phyloP scores from a whole-genome alignment of 2,113 vertebrate genomes.

The Albula glossodonta region DNA sequence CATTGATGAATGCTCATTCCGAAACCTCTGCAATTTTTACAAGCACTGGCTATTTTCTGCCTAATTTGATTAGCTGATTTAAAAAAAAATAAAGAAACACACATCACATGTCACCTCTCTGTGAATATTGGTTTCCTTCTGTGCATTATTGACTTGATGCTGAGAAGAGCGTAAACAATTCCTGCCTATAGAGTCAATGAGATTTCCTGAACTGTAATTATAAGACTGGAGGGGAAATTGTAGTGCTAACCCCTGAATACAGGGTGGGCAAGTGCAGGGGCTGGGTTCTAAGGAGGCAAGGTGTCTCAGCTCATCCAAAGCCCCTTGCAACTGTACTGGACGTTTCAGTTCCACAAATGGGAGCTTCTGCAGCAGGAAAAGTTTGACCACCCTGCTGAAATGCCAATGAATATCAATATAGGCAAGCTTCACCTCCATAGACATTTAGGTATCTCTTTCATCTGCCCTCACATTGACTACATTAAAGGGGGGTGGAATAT shows the following conservation, averaged over 20 bases:
- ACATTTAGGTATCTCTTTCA: conserved; percentile 2
- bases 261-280: conserved; percentile 10
- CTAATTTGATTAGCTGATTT: conserved; percentile 55
- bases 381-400: neutral
- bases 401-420: neutral
- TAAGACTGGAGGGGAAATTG: conserved; percentile 19
- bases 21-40: conserved; percentile 68
- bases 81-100: neutral
- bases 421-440: neutral
- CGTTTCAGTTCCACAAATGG: neutral
- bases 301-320: conserved; percentile 1
- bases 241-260: conserved; percentile 31
- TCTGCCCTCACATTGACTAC: conserved; percentile 28
- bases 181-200: conserved; percentile 36
- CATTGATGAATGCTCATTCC: conserved; percentile 74
- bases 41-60: conserved; percentile 60
- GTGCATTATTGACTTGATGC: conserved; percentile 35
- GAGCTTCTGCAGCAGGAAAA: neutral
- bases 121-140: conserved; percentile 45
- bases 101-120: conserved; percentile 34
- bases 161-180: conserved; percentile 50
- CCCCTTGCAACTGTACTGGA: neutral
- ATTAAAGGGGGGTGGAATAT: conserved; percentile 26
- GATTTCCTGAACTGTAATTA: conserved; percentile 48
- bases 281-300: conserved; percentile 32